Evolutionary conservation across 2,888 invertebrate genomes (phyloP).

Genomic region (Acleris emargana): DNA sequence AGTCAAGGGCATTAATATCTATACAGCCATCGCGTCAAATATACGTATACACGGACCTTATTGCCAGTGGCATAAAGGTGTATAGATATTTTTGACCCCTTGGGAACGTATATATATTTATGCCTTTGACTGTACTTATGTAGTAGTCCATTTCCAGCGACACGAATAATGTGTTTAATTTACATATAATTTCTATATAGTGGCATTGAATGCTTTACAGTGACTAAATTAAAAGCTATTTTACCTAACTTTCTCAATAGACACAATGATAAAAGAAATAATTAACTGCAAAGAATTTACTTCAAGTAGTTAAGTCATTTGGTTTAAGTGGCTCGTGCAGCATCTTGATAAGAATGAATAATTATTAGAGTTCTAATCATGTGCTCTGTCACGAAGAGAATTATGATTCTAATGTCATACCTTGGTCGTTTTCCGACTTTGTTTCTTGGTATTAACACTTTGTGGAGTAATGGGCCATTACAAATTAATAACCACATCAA

Average conservation of each 20-base stretch:
- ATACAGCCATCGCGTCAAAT: too few species aligned
- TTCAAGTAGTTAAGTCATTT: slow-evolving; percentile 26
- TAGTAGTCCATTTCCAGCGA: too few species aligned
- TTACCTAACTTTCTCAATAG: slow-evolving; percentile 8
- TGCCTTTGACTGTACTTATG: too few species aligned
- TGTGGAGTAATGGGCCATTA: too few species aligned
- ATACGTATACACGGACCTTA: too few species aligned
- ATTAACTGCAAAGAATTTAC: slow-evolving; percentile 26
- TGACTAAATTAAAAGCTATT: slow-evolving; percentile 20
- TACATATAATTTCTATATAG: not conserved
- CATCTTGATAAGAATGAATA: slow-evolving; percentile 25
- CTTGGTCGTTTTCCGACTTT: slow-evolving; percentile 13
- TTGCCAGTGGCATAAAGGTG: too few species aligned
- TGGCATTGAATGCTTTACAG: not conserved
- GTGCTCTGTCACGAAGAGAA: slow-evolving; percentile 16
- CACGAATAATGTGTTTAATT: too few species aligned
- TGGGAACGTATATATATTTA: too few species aligned
- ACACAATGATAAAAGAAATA: slow-evolving; percentile 20
- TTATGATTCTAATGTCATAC: slow-evolving; percentile 10
- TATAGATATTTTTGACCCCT: too few species aligned
- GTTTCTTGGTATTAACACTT: slow-evolving; percentile 2
- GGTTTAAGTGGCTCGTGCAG: slow-evolving; percentile 27
- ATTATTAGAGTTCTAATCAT: slow-evolving; percentile 26
- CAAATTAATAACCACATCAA: too few species aligned
- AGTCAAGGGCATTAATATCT: too few species aligned